Evolutionary conservation across 2,888 invertebrate species (phyloP), one percentile per base, ranked within the genome.

Genomic region (Caenorhabditis sinica): DNA sequence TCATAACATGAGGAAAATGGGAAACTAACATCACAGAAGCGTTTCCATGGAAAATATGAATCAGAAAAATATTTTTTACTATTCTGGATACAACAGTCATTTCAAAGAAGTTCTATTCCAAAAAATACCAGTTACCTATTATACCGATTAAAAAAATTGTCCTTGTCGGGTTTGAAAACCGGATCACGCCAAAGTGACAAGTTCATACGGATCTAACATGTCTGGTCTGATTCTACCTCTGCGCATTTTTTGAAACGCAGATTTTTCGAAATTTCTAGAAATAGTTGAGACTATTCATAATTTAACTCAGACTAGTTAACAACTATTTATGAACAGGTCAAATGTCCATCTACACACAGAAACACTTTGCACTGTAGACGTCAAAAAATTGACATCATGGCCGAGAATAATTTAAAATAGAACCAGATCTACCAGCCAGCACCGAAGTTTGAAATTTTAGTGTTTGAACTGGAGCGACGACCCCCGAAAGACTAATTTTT

Each of bases 311-410:
- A 60, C 1, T 4, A 40, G 5, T 36, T 8, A 61, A 36, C n/a
- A 20, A 36, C 40, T 13, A 15, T 25, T 49, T 49, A n/a, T n/a
- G 17, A 5, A 17, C 61, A 36, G 53, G 43, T 58, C 71, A 45
- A 72, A 2, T 30, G 72, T 45, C 28, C 49, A 60, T 25, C 15
- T 28, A 11, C 56, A 25, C 30, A 20, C 28, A 23, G 28, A 13
- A 60, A 72, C 72, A 60, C 72, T 72, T 72, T 72, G 58, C 72
- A 61, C 61, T 61, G 61, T 28, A 30, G 33, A 49, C 61, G 61
- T 73, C 73, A 51, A 25, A 56, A 56, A 65, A 13, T 30, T 65
- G 65, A 68, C 68, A 68, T 68, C 68, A 68, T 68, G 1, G 2
- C 15, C 17, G 15, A 49, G 20, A 49, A 15, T 20, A 53, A 33